phyloP scores from a whole-genome alignment of 2,113 vertebrate species.

The Menidia beryllina region DNA sequence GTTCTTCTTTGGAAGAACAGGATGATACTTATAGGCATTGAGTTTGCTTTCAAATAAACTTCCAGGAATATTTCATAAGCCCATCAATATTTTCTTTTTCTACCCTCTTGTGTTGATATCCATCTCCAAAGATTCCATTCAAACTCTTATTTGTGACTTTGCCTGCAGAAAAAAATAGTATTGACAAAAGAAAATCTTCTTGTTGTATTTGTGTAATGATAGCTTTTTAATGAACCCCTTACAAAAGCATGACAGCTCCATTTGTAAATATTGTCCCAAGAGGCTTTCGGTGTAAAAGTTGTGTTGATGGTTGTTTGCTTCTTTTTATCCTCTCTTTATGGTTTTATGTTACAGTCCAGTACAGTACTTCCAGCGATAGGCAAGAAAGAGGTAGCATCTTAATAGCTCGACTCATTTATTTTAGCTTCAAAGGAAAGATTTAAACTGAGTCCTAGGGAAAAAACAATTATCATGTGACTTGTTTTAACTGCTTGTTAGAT shows the following conservation, averaged over 20 bases:
- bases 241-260: slow-evolving; percentile 96
- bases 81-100: slow-evolving; percentile 57
- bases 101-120: slow-evolving; percentile 72
- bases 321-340: slow-evolving; percentile 73
- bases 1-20: slow-evolving; percentile 73
- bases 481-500: slow-evolving; percentile 97
- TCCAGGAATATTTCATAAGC: slow-evolving; percentile 44
- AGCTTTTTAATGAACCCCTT: slow-evolving; percentile 91
- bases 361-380: slow-evolving; percentile 93
- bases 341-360: slow-evolving; percentile 82
- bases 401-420: slow-evolving; percentile 94
- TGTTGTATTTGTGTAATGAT: slow-evolving; percentile 96
- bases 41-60: slow-evolving; percentile 63
- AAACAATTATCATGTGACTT: slow-evolving; percentile 85
- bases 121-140: slow-evolving; percentile 91
- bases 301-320: slow-evolving; percentile 95
- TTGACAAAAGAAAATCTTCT: slow-evolving; percentile 79
- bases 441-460: slow-evolving; percentile 76
- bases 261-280: slow-evolving; percentile 97
- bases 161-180: slow-evolving; percentile 87
- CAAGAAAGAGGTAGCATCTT: slow-evolving; percentile 92
- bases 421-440: slow-evolving; percentile 92
- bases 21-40: slow-evolving; percentile 61
- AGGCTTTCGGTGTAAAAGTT: slow-evolving; percentile 96
- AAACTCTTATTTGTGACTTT: slow-evolving; percentile 90